Evolutionary conservation across 2,797 vertebrate genomes (phyloP).

Genomic region (Peromyscus eremicus): DNA sequence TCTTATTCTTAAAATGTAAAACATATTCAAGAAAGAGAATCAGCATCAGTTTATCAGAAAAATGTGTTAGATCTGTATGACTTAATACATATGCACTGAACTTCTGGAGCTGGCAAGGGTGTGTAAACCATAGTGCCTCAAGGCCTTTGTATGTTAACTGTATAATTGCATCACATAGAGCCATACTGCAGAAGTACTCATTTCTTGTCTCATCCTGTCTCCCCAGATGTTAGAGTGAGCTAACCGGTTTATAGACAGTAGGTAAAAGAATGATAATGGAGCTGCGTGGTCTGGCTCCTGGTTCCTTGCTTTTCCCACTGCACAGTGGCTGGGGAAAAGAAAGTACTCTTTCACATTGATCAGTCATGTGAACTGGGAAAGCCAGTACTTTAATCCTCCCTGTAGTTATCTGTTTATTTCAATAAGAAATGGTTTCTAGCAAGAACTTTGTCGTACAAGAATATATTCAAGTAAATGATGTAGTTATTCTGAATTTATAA

Average conservation of each 20-base stretch:
- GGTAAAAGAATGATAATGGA: background rate
- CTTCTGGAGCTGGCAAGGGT: background rate
- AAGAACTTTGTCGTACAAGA: background rate
- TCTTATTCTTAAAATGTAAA: background rate
- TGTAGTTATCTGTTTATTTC: conserved; percentile 15
- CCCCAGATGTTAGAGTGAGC: background rate
- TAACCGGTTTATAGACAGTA: background rate
- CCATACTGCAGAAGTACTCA: background rate
- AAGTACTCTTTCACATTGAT: background rate
- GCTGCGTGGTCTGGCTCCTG: background rate
- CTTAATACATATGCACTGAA: conserved; percentile 22
- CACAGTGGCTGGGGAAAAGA: background rate
- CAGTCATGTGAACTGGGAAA: conserved; percentile 8
- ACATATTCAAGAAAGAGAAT: background rate
- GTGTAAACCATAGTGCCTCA: background rate
- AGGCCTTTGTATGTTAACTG: background rate
- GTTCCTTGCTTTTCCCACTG: background rate
- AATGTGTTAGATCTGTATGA: background rate
- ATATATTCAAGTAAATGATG: background rate
- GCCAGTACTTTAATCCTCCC: background rate
- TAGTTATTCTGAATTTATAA: background rate
- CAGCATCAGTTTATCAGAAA: conserved; percentile 25
- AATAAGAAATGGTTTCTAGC: background rate
- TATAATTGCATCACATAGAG: background rate
- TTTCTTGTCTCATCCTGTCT: background rate